Percentiles rank a stretch among this genome's conserved stretches.
These are phyloP conservation scores for Chiloscyllium plagiosum DNA, from an alignment of 2,113 vertebrate species.

Conservation along the genomic window DNA sequence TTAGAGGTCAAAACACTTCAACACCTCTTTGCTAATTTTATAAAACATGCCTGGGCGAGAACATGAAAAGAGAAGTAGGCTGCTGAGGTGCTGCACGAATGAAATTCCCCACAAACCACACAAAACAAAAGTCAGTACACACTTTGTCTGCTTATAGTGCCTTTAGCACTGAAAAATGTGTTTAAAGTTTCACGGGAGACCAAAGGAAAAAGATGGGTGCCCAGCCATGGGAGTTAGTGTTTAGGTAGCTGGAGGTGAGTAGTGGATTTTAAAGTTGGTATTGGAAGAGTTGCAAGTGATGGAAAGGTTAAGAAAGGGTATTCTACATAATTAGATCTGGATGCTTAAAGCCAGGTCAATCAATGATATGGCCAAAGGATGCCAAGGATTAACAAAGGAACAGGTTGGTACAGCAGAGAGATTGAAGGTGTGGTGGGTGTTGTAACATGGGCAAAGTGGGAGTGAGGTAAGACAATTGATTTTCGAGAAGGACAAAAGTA, in stretches of 20 bases:
- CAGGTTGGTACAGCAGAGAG: neutral
- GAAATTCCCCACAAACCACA: neutral
- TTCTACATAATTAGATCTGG: neutral
- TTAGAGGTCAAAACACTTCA: neutral
- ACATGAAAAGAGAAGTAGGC: neutral
- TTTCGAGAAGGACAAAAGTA: neutral
- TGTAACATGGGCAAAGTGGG: neutral
- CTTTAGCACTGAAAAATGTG: neutral
- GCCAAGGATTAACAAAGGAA: neutral
- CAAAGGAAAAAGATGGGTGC: neutral
- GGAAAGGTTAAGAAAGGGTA: neutral
- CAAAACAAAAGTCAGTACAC: neutral
- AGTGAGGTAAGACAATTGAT: neutral
- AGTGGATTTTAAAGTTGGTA: neutral
- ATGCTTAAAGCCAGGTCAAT: neutral
- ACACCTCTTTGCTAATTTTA: neutral
- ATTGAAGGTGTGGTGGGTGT: neutral
- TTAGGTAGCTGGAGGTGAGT: neutral
- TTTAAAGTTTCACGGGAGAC: neutral
- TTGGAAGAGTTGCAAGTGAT: neutral
- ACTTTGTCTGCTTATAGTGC: neutral
- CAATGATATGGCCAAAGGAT: neutral
- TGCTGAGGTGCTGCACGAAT: neutral
- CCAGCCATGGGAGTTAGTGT: neutral
- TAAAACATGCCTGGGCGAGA: neutral